phyloP scores from a whole-genome alignment of 1,140 invertebrate species.

The Drosophila micromelanica region DNA sequence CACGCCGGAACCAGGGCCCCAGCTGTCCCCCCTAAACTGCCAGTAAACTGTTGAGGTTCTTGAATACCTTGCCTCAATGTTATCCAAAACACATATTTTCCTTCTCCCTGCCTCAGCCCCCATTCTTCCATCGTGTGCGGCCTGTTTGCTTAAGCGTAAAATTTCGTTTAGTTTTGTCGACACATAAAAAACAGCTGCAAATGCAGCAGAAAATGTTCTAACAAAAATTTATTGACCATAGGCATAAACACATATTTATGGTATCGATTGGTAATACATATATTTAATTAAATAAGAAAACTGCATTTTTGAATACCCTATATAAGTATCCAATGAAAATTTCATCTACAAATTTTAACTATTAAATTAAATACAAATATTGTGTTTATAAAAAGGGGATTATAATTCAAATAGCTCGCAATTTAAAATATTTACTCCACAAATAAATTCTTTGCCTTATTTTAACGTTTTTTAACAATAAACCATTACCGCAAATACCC shows the following conservation, averaged over 20 bases:
- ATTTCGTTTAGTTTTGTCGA: conserved; percentile 62
- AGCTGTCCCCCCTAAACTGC: conserved; percentile 9
- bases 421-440: too few relatives aligned
- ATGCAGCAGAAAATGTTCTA: conserved; percentile 29
- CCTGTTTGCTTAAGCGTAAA: conserved; percentile 55
- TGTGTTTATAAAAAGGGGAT: too few relatives aligned
- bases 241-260: neutral
- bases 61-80: conserved; percentile 71
- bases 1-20: conserved; percentile 7
- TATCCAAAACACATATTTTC: conserved; percentile 57
- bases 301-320: conserved; percentile 8
- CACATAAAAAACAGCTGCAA: conserved; percentile 23
- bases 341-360: too few relatives aligned
- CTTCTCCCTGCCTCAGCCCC: conserved; percentile 18
- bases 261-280: conserved; percentile 6
- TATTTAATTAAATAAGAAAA: conserved; percentile 7
- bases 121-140: conserved; percentile 7
- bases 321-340: too few relatives aligned
- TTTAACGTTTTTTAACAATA: neutral
- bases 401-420: too few relatives aligned
- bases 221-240: conserved; percentile 25
- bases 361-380: too few relatives aligned
- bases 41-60: conserved; percentile 68
- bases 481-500: neutral
- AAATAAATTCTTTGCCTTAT: neutral